Evolutionary conservation across 2,888 invertebrate genomes (phyloP), one percentile per base, ranked within the genome.

Genomic region (Chouioia cunea): DNA sequence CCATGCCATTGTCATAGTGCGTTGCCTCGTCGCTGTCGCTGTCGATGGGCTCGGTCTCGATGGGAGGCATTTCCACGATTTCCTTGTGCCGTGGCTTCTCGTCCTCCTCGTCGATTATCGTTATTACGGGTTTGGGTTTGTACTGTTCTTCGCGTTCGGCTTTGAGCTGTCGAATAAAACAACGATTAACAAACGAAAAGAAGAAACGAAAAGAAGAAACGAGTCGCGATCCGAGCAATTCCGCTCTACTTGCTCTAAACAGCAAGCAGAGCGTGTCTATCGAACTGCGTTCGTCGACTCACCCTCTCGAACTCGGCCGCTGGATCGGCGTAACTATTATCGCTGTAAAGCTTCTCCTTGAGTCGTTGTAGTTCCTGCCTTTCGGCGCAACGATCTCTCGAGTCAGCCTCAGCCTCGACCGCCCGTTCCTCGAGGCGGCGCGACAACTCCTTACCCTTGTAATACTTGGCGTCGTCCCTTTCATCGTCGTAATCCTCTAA

Each of bases 401-500:
- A 93, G 86, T 99, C 99, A 8, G 90, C 89, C 85, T 97, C 97
- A 4, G 97, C 94, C 87, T 99, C 99, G 76, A 95, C 92, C 76
- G 97, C 96, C 76, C 98, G 90, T 82, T 97, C 97, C 46, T 94
- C 93, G 68, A 97, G 88, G n/a, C 98, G 90, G 73, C 95, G 91
- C 84, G 94, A 93, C 76, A 99, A 87, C 85, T 97, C 96, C 83
- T 95, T 92, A 67, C 95, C 94, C 82, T 95, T 97, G 89, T 98
- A 99, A 88, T 95, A 99, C 88, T 98, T 98, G 59, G 93, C 90
- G 85, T 99, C 99, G 86, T 99, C 97, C 64, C 97, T 89, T 86
- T 98, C 97, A 86, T 99, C 99, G 82, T 99, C 98, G 83, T 99
- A 99, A 86, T 99, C 99, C 87, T 99, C 99, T 2, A 99, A 90